These are phyloP conservation scores for Trachurus trachurus DNA, from an alignment of 2,797 vertebrate genomes.

Conservation along the genomic window DNA sequence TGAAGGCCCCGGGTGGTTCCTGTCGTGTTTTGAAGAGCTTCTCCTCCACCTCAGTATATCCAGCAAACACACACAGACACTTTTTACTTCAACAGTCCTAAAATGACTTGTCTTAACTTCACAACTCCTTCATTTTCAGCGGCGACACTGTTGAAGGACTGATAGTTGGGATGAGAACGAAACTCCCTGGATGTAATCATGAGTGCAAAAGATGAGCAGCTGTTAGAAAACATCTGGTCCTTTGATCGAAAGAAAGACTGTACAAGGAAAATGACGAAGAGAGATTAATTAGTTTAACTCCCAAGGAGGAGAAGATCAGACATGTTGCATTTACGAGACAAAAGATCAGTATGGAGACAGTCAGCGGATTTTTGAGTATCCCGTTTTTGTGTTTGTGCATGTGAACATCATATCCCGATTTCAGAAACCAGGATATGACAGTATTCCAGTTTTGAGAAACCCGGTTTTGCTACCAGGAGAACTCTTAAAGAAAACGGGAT, in stretches of 20 bases:
- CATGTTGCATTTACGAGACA: too few relatives aligned
- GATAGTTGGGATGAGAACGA: background rate
- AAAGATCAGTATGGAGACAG: too few relatives aligned
- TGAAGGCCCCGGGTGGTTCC: background rate
- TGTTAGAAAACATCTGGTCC: background rate
- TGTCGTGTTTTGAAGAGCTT: conserved; percentile 12
- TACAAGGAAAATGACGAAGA: background rate
- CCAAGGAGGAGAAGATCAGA: background rate
- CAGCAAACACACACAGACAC: background rate
- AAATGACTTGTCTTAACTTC: too few relatives aligned
- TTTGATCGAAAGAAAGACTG: background rate
- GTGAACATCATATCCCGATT: too few relatives aligned
- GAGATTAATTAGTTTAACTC: background rate
- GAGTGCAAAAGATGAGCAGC: background rate
- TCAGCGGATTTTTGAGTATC: too few relatives aligned
- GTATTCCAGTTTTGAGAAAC: too few relatives aligned
- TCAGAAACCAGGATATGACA: too few relatives aligned
- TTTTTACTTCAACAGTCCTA: too few relatives aligned
- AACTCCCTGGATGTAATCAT: background rate
- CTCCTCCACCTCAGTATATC: background rate
- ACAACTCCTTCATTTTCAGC: background rate
- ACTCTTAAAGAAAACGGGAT: too few relatives aligned
- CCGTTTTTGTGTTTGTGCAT: too few relatives aligned
- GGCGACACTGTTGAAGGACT: background rate
- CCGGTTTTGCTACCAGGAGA: too few relatives aligned